Base-by-base conservation (phyloP, 2,797 vertebrate genomes). In the Amazona finschi region DNA sequence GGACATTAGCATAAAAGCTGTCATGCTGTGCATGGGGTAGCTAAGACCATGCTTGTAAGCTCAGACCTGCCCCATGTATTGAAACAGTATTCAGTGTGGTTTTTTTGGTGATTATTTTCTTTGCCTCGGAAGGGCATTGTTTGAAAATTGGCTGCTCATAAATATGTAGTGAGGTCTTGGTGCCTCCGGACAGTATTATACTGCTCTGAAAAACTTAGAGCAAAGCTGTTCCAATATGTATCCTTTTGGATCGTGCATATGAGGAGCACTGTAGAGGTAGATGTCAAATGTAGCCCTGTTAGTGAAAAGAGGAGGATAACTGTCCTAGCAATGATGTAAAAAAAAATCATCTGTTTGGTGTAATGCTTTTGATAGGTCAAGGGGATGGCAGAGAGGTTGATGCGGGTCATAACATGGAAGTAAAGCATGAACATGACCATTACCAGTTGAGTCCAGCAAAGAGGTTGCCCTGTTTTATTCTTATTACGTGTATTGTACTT, bases 61-160 rank as follows among this genome's bases (percentile, higher is more conserved):
- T 81, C 46, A 73, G 67, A 70, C 58, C 5, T 21, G 52, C 44
- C 58, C 7, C 30, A 67, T 22, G 36, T 52, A 84, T 57, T 25
- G 9, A 71, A 80, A 39, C 33, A 46, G 11, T 57, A 87, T 44
- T 71, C 38, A 28, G 0, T 53, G 50, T 52, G 18, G 0, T 5
- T 31, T 94, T 94, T 84, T 75, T 81, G 5, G 19, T 71, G 58
- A 53, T 86, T 65, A 33, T 71, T 91, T 86, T 57, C 41, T 72
- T 82, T 94, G 86, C 39, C 30, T 75, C 38, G 47, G 44, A 89
- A 78, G 17, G 70, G 8, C 1, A 0, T 28, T 80, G 18, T 76
- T 81, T 91, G 52, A 72, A 87, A 88, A 83, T n/a, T 0, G 0
- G 3, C 27, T 71, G 46, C 38, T 89, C 5, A 7, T 88, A 75